Evolutionary conservation across 2,113 vertebrate genomes (phyloP), one percentile per base, ranked within the genome.

Genomic region (Sturnus vulgaris): DNA sequence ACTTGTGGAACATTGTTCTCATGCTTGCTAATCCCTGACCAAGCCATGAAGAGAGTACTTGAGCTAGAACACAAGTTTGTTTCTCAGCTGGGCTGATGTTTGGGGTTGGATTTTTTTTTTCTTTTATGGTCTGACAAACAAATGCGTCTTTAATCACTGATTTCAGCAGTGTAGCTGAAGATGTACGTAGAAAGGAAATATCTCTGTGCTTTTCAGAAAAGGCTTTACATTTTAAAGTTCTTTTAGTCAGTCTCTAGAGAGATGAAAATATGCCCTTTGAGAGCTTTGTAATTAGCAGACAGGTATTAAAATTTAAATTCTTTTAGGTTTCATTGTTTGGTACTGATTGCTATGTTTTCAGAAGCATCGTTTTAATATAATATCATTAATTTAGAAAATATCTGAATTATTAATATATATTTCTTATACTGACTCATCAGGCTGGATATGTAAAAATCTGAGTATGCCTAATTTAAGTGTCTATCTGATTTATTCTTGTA

Each of bases 31-130:
- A 30, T 27, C 14, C n/a, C 10, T 70, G n/a, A 50, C 63, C 31
- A 46, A 80, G 5, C 0, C 1, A 8, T 3, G 8, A 25, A 63
- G 63, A 19, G 10, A 52, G 16, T 8, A 7, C 55, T 73, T 0
- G 0, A 77, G 19, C 15, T 64, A 55, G 42, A 86, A 33, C 20
- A 21, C 7, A 47, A 23, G 25, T 24, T 75, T 23, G 2, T 4
- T 75, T 93, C 77, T 61, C 55, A 66, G 15, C 7, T 53, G 55
- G 40, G 35, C 10, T 86, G 49, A 12, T 79, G 33, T 59, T 55
- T 81, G 4, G 30, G 30, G 55, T 55, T 81, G 4, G 30, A 25
- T 15, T n/a, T 42, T 39, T 37, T 14, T 24, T 35, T 10, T 6
- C 15, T 44, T 65, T 27, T 27, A 19, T 18, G 27, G 16, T 68